Evolutionary conservation across 2,797 vertebrate genomes (phyloP).

Genomic region (Oreochromis mossambicus): DNA sequence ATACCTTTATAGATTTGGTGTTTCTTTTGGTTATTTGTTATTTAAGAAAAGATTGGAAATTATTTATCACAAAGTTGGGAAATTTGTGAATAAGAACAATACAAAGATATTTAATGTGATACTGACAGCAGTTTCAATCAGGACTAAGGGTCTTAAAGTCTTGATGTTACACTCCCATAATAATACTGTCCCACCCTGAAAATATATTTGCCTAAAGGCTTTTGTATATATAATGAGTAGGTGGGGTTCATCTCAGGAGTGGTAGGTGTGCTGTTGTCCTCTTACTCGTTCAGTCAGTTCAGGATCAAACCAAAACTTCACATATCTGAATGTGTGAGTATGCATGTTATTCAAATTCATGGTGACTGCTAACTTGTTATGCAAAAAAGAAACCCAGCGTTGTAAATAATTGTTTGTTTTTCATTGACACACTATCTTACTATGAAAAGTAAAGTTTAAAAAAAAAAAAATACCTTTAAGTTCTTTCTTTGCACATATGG

Average conservation of each 20-base stretch:
- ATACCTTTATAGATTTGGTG: background rate
- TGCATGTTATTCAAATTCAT: background rate
- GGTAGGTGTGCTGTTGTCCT: background rate
- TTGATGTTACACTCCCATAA: background rate
- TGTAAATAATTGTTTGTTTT: background rate
- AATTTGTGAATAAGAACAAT: background rate
- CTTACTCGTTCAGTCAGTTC: background rate
- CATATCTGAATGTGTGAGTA: background rate
- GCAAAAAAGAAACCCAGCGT: background rate
- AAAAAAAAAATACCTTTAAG: background rate
- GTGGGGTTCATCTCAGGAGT: background rate
- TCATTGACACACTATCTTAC: background rate
- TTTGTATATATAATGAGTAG: background rate
- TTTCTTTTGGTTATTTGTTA: background rate
- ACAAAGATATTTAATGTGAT: background rate
- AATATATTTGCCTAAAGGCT: background rate
- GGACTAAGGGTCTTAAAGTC: background rate
- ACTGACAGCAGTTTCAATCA: background rate
- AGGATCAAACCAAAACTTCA: background rate
- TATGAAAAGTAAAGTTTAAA: background rate
- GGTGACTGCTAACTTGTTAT: background rate
- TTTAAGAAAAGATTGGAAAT: background rate
- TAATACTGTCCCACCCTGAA: slow-evolving; percentile 19
- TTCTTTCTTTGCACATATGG: background rate
- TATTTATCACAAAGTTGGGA: background rate